These are phyloP conservation scores for Drosophila ercepeae DNA, from an alignment of 1,140 invertebrate species.

Conservation along the genomic window DNA sequence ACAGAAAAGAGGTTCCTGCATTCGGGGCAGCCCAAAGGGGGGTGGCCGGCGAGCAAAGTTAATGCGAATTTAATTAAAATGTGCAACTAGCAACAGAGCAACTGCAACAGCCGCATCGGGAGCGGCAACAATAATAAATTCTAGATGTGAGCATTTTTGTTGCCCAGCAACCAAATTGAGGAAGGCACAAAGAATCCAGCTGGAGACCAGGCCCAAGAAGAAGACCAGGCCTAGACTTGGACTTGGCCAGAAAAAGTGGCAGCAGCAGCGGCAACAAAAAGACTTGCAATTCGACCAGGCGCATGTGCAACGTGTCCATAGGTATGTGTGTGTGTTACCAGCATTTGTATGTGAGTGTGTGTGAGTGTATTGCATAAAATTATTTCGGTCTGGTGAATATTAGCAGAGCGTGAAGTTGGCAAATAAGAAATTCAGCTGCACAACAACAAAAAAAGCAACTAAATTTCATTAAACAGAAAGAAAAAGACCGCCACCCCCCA, in stretches of 20 bases:
- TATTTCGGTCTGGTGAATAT: conserved; percentile 84
- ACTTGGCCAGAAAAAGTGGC: conserved; percentile 31
- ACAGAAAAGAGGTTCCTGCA: conserved; percentile 75
- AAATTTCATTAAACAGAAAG: conserved; percentile 69
- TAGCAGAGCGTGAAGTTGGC: conserved; percentile 84
- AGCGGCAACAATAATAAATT: conserved; percentile 58
- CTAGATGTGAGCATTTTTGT: conserved; percentile 71
- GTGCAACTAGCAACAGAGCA: conserved; percentile 74
- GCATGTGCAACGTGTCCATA: conserved; percentile 57
- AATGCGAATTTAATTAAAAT: conserved; percentile 83
- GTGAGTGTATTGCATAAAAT: conserved; percentile 82
- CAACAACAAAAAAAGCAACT: conserved; percentile 55
- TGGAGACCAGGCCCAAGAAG: conserved; percentile 47
- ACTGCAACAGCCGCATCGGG: conserved; percentile 24
- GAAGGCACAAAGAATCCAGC: conserved; percentile 49
- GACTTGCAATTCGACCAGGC: conserved; percentile 48
- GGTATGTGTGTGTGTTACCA: conserved; percentile 53
- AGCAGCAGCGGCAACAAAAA: conserved; percentile 40
- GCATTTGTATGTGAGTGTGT: conserved; percentile 52
- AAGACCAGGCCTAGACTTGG: conserved; percentile 30
- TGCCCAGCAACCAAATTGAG: conserved; percentile 65
- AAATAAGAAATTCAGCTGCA: conserved; percentile 79
- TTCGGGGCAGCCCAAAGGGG: conserved; percentile 33
- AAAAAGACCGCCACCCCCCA: background rate
- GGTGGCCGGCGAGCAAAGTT: conserved; percentile 51